Evolutionary conservation across 2,113 vertebrate species (phyloP), one percentile per base, ranked within the genome.

Genomic region (Thomomys bottae): DNA sequence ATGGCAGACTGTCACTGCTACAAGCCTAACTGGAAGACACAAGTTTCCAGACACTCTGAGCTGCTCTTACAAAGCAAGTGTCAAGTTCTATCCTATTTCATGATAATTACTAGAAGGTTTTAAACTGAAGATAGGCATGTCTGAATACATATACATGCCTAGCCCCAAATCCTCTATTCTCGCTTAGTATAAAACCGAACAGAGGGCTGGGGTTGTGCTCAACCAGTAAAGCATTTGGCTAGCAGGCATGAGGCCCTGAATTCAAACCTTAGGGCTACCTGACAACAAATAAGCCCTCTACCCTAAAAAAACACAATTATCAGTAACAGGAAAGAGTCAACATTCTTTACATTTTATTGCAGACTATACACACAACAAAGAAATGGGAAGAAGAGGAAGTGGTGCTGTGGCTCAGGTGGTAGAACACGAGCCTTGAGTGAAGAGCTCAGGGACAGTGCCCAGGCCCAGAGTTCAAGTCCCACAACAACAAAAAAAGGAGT

Each of bases 221-320:
- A 54, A 54, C 18, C 49, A 54, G 3, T 54, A 54, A 54, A 54
- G 17, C 49, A 54, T 54, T 49, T 49, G 45, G 45, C 45, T 49
- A 49, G 14, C 14, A 12, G 45, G 45, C 45, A 49, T 49, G 45
- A 49, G 45, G 45, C 45, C 45, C 45, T 49, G 9, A 49, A 49
- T 49, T 49, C 49, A 54, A 54, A 54, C 49, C 49, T 15, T 17
- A 54, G 14, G 14, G 18, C 49, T 54, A 15, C 49, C 49, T 15
- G 18, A 54, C 14, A 54, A 54, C 17, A 54, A 54, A 15, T 54
- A 54, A 54, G 18, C 49, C 49, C 49, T 54, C 49, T 54, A 54
- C 18, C 4, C 28, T 75, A 88, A 57, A 54, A 89, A 92, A 87
- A 70, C 40, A 79, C 66, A 82, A 81, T 82, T 82, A 87, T n/a